These are phyloP conservation scores for Zaprionus bogoriensis DNA, from an alignment of 2,888 invertebrate genomes.

Conservation along the genomic window DNA sequence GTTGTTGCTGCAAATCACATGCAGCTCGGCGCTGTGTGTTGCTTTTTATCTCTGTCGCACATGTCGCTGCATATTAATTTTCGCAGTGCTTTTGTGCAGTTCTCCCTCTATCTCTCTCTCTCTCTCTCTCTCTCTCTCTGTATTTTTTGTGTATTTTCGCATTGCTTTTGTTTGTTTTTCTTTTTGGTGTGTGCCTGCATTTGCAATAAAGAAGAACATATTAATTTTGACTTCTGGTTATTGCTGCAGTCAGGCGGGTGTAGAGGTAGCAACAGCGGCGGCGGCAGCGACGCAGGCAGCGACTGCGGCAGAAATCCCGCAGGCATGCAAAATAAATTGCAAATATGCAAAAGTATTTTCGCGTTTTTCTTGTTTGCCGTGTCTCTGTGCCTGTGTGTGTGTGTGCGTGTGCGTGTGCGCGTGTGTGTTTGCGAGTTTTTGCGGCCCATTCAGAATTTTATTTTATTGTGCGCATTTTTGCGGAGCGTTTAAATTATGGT, in stretches of 20 bases:
- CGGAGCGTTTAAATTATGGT: constrained; percentile 46
- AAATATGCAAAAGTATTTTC: constrained; percentile 69
- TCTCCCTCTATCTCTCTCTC: no score
- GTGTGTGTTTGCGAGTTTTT: constrained; percentile 11
- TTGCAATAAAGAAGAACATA: constrained; percentile 75
- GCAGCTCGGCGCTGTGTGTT: constrained; percentile 32
- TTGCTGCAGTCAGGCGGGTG: constrained; percentile 46
- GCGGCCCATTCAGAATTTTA: constrained; percentile 65
- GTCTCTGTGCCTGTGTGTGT: constrained; percentile 6
- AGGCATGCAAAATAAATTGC: constrained; percentile 70
- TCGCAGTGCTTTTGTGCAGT: constrained; percentile 27
- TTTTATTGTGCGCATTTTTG: constrained; percentile 47
- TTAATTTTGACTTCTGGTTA: constrained; percentile 74
- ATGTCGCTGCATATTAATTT: constrained; percentile 75
- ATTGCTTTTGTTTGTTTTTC: constrained; percentile 23
- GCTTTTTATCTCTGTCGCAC: constrained; percentile 50
- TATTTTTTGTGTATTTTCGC: constrained; percentile 16
- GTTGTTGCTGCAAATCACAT: constrained; percentile 59
- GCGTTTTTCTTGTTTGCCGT: constrained; percentile 41
- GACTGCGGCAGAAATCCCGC: constrained; percentile 39
- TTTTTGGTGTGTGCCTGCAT: constrained; percentile 60
- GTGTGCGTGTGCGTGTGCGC: constrained; percentile 2
- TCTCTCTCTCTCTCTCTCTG: no score
- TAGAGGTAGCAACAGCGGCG: neutral
- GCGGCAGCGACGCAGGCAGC: neutral